phyloP scores from a whole-genome alignment of 2,888 invertebrate species.

The Cryptosula pallasiana region DNA sequence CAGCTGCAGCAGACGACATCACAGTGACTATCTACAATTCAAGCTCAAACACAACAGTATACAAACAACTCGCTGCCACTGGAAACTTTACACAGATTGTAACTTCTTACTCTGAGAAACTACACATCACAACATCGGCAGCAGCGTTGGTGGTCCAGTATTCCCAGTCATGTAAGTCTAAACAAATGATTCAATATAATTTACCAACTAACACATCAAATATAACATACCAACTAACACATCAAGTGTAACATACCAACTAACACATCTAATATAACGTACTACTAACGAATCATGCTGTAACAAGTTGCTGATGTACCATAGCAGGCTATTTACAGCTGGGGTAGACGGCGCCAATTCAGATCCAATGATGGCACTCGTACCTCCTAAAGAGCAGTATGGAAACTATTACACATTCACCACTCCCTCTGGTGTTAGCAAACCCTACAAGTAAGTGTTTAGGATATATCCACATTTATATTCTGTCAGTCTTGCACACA shows the following conservation, averaged over 20 bases:
- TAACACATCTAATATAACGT: too few relatives aligned
- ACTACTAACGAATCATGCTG: too few relatives aligned
- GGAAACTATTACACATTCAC: constrained; percentile 22
- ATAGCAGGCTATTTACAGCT: too few relatives aligned
- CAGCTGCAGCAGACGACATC: neutral
- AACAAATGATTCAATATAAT: too few relatives aligned
- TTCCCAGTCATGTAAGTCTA: neutral
- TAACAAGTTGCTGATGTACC: too few relatives aligned
- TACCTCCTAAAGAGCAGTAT: constrained; percentile 21
- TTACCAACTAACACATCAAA: too few relatives aligned
- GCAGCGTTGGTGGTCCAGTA: neutral
- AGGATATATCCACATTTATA: neutral
- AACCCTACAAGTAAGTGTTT: neutral
- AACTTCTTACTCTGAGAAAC: neutral
- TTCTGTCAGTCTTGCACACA: too few relatives aligned
- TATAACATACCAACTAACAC: too few relatives aligned
- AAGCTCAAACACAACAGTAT: neutral
- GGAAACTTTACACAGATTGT: neutral
- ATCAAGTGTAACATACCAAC: too few relatives aligned
- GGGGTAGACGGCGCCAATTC: neutral
- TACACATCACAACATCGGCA: neutral
- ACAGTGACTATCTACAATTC: neutral
- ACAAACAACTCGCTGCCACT: neutral
- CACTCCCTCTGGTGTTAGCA: constrained; percentile 1
- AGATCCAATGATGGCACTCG: constrained; percentile 15